These are phyloP conservation scores for Sphenopsis melanotis DNA, from an alignment of 2,797 vertebrate species.

Conservation along the genomic window DNA sequence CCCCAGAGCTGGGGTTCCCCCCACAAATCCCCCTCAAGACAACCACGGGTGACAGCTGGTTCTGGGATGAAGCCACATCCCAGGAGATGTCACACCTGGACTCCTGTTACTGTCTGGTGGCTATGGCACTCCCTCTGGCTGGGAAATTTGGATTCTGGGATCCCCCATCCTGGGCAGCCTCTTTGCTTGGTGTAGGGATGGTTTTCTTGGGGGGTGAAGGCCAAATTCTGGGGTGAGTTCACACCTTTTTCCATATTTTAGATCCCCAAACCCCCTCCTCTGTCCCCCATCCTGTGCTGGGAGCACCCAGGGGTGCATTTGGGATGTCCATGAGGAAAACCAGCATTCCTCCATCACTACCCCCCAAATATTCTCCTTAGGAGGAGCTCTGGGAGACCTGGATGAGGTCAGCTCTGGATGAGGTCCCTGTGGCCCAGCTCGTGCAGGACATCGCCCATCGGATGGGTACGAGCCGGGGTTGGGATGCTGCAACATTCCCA, in stretches of 20 bases:
- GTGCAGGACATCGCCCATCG: constrained; percentile 71
- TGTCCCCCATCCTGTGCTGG: too few relatives aligned
- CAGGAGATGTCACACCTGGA: constrained; percentile 70
- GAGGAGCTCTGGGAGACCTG: constrained; percentile 74
- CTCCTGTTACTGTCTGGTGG: constrained; percentile 65
- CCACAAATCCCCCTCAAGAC: constrained; percentile 63
- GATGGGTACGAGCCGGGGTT: constrained; percentile 68
- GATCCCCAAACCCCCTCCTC: neutral
- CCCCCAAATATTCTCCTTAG: neutral
- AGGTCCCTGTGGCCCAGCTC: constrained; percentile 77
- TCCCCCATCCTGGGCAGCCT: neutral
- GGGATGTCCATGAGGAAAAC: neutral
- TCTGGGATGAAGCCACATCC: constrained; percentile 71
- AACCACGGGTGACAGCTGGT: constrained; percentile 64
- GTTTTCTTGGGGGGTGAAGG: neutral
- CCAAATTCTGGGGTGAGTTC: neutral
- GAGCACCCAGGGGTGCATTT: neutral
- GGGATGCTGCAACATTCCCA: fast-evolving
- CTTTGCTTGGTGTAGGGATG: neutral
- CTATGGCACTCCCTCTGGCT: fast-evolving
- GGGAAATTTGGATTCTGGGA: neutral
- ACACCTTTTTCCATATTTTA: neutral
- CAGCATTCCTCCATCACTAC: too few relatives aligned
- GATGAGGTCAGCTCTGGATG: constrained; percentile 73
- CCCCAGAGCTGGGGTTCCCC: neutral